Evolutionary conservation across 2,888 invertebrate genomes (phyloP).

Genomic region (Pocota personata): DNA sequence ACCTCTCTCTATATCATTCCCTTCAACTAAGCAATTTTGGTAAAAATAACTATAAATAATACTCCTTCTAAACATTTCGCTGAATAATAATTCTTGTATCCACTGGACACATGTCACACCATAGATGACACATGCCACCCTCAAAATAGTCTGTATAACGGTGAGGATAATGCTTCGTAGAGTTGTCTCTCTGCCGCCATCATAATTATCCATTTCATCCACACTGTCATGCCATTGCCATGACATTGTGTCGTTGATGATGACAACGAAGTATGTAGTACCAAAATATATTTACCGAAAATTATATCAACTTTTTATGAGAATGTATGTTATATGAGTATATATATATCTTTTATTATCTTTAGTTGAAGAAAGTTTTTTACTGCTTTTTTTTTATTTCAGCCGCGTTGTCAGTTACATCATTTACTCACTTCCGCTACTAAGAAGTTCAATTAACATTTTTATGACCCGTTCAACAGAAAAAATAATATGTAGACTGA

Average conservation of each 20-base stretch:
- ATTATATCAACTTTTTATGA: conserved; percentile 11
- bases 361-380: conserved; percentile 36
- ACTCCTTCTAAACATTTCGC: background rate
- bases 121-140: conserved; percentile 30
- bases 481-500: background rate
- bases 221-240: conserved; percentile 31
- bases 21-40: background rate
- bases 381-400: background rate
- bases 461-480: conserved; percentile 17
- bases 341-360: conserved; percentile 26
- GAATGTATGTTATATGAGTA: background rate
- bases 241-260: conserved; percentile 34
- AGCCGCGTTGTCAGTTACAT: background rate
- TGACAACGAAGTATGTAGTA: conserved; percentile 22
- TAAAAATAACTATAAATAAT: conserved; percentile 18
- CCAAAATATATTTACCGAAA: conserved; percentile 33
- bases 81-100: conserved; percentile 62
- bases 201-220: conserved; percentile 69
- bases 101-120: conserved; percentile 55
- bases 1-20: background rate
- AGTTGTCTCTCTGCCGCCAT: conserved; percentile 46
- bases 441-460: conserved; percentile 38
- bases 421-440: conserved; percentile 1
- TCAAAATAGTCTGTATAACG: conserved; percentile 3
- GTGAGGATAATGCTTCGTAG: conserved; percentile 13